Evolutionary conservation across 2,797 vertebrate genomes (phyloP), one percentile per base, ranked within the genome.

Genomic region (Hyperoplus lanceolatus): DNA sequence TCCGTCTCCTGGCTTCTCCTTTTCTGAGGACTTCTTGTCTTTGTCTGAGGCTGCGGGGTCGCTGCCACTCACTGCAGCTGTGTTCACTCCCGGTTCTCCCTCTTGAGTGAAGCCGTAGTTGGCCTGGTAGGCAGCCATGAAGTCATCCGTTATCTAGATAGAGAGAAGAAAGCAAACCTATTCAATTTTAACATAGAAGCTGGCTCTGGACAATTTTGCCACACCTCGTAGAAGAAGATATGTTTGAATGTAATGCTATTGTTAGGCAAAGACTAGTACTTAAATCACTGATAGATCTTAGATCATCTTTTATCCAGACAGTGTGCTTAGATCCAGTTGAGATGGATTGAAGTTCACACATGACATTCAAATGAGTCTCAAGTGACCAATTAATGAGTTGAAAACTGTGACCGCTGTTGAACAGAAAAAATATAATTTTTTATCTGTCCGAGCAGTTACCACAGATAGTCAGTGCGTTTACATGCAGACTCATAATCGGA

Each of bases 41-140:
- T 76, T 11, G 50, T 77, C 42, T 2, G 77, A 43, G 5, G 75
- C 82, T 49, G 85, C 71, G 48, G 85, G 51, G 4, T 88, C 65
- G 0, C 64, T 62, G 38, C 58, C 48, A 57, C 79, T 83, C 66
- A 56, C 54, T 48, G 85, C 75, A 54, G 88, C 66, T 7, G 36
- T 90, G 56, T 95, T 92, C 59, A 86, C 77, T 51, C 93, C 94
- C 0, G 94, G 92, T 15, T 84, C 85, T 57, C 92, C 94, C 29
- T 97, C 96, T 51, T 93, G 77, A 60, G 89, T 87, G 85, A 98
- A 97, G 76, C 98, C 98, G 49, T 99, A 99, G 93, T 96, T 98
- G 59, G 97, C 97, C 48, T 99, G 98, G 77, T 99, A 99, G 0
- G 96, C 95, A 73, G 98, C 98, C 21, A 99, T 92, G 89, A 99